Conservation (phyloP, 2,888 invertebrate species). For the Plagodis dolabraria region DNA sequence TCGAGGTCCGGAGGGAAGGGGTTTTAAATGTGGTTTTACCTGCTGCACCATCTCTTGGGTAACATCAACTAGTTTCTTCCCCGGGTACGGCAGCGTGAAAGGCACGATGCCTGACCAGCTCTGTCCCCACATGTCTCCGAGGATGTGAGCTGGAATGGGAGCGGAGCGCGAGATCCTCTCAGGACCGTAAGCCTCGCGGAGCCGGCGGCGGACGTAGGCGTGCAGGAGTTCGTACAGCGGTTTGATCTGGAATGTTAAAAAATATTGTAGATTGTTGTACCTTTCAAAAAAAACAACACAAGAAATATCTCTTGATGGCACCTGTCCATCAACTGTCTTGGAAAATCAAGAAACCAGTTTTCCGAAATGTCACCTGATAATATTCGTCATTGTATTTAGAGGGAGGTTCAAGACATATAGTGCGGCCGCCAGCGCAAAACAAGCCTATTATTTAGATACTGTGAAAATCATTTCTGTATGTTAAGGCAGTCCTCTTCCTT, state of each 20-base stretch:
- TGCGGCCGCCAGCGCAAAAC: too few species aligned
- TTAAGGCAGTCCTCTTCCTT: too few species aligned
- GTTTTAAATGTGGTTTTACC: slow-evolving; percentile 7
- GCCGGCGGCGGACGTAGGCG: slow-evolving; percentile 93
- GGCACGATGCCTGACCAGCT: slow-evolving; percentile 94
- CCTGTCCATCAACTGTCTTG: too few species aligned
- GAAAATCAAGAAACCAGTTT: too few species aligned
- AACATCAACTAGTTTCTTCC: slow-evolving; percentile 92
- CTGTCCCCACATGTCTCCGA: slow-evolving; percentile 97
- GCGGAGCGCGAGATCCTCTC: slow-evolving; percentile 92
- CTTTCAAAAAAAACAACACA: not conserved
- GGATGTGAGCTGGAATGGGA: slow-evolving; percentile 92
- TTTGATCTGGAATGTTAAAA: slow-evolving; percentile 80
- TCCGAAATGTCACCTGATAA: too few species aligned
- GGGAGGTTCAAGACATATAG: too few species aligned
- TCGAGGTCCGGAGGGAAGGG: too few species aligned
- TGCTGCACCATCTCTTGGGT: slow-evolving; percentile 88
- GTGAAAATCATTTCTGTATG: too few species aligned
- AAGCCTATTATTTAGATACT: too few species aligned
- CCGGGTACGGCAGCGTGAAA: slow-evolving; percentile 93
- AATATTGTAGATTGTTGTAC: not conserved
- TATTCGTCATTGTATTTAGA: too few species aligned
- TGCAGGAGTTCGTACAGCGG: slow-evolving; percentile 95
- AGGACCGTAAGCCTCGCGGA: slow-evolving; percentile 93
- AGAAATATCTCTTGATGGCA: too few species aligned